A percentile compares a stretch with the other conserved stretches of the same genome.
Conservation (phyloP, 2,888 invertebrate genomes). For the Apodemia hepburni region DNA sequence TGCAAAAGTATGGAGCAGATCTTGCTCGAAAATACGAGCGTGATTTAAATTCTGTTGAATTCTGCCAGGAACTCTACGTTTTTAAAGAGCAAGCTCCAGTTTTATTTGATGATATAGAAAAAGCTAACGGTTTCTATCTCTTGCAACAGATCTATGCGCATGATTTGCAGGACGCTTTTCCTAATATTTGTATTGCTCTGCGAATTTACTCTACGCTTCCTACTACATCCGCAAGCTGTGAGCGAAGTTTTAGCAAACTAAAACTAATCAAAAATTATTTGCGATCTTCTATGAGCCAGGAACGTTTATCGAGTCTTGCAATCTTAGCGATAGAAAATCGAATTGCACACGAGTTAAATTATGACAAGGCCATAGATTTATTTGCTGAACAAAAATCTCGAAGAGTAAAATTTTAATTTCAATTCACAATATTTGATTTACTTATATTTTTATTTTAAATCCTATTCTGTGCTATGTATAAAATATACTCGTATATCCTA, state of each 20-base stretch:
- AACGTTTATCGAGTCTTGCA: conserved; percentile 33
- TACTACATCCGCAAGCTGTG: conserved; percentile 34
- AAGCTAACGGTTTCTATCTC: conserved; percentile 16
- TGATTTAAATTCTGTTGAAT: conserved; percentile 35
- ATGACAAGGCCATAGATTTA: conserved; percentile 30
- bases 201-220: conserved; percentile 34
- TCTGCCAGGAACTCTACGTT: conserved; percentile 34
- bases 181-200: conserved; percentile 28
- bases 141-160: conserved; percentile 30
- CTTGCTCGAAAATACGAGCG: conserved; percentile 30
- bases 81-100: conserved; percentile 34
- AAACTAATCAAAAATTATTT: conserved; percentile 31
- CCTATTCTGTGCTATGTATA: not conserved
- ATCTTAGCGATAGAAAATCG: conserved; percentile 34
- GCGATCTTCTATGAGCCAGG: conserved; percentile 32
- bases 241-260: conserved; percentile 37
- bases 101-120: conserved; percentile 31
- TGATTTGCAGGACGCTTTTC: conserved; percentile 31
- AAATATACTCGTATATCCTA: conserved; percentile 18
- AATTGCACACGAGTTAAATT: conserved; percentile 31
- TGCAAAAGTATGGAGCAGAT: conserved; percentile 31
- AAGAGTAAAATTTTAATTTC: conserved; percentile 30
- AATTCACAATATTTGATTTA: conserved; percentile 20
- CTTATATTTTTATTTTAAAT: too few species aligned
- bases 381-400: conserved; percentile 31